phyloP scores from a whole-genome alignment of 2,113 vertebrate species.

The Neoarius graeffei region DNA sequence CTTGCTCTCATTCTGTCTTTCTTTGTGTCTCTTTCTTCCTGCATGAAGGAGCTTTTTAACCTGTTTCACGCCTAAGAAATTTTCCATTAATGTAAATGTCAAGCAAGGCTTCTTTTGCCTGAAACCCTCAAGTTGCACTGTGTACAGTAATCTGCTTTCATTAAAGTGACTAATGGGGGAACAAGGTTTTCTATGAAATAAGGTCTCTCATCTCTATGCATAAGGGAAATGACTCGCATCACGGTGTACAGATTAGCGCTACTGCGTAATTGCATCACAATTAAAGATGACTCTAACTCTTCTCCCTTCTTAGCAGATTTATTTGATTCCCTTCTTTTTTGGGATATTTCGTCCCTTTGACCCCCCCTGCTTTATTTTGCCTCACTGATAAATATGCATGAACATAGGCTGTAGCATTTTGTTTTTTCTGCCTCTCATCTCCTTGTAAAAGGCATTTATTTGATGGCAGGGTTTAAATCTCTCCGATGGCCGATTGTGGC shows the following conservation, averaged over 20 bases:
- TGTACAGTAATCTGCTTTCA: constrained; percentile 64
- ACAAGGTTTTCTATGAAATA: constrained; percentile 62
- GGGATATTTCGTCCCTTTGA: constrained; percentile 18
- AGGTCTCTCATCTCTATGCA: constrained; percentile 64
- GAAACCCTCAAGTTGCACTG: constrained; percentile 48
- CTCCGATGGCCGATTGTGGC: constrained; percentile 68
- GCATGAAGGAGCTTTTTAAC: constrained; percentile 51
- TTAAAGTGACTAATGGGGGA: constrained; percentile 68
- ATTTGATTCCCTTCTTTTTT: constrained; percentile 59
- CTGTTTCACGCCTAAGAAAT: constrained; percentile 55
- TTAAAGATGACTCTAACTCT: constrained; percentile 68
- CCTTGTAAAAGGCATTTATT: constrained; percentile 70
- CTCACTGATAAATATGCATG: constrained; percentile 71
- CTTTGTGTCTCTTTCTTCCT: constrained; percentile 33
- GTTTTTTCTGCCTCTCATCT: constrained; percentile 61
- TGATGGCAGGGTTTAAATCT: constrained; percentile 65
- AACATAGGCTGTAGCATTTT: constrained; percentile 64
- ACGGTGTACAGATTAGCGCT: constrained; percentile 71
- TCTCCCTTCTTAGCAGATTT: constrained; percentile 67
- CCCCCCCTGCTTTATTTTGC: constrained; percentile 45
- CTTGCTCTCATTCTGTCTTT: constrained; percentile 17
- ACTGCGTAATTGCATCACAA: constrained; percentile 76
- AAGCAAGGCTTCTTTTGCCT: constrained; percentile 51
- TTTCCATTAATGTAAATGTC: constrained; percentile 59
- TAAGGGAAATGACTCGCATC: constrained; percentile 70